These are phyloP conservation scores for Drosophila nannoptera DNA, from an alignment of 1,140 invertebrate genomes.

Conservation along the genomic window DNA sequence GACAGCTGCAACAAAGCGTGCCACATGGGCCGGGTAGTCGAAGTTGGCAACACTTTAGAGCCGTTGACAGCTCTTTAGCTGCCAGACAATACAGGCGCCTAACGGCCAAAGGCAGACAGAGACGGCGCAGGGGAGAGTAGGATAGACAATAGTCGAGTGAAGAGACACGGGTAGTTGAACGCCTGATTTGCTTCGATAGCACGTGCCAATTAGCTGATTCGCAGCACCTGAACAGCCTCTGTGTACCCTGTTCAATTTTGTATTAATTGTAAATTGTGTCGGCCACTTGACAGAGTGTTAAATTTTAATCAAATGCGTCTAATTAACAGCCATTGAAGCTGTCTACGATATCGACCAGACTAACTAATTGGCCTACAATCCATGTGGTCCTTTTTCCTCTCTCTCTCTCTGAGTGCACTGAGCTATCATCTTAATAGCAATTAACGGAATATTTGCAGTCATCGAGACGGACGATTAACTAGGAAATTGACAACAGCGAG, in stretches of 20 bases:
- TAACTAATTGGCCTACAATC: constrained; percentile 42
- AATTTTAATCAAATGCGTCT: constrained; percentile 57
- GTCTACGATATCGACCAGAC: constrained; percentile 31
- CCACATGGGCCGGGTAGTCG: background rate
- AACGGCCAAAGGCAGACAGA: too few species aligned
- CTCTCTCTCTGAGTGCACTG: background rate
- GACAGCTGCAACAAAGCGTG: constrained; percentile 28
- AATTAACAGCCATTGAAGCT: constrained; percentile 53
- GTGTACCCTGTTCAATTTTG: constrained; percentile 26
- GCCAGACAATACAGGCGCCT: constrained; percentile 15
- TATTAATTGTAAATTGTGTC: constrained; percentile 35
- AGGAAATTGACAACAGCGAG: background rate
- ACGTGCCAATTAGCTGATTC: constrained; percentile 57
- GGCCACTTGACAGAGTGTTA: constrained; percentile 22
- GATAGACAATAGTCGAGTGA: too few species aligned
- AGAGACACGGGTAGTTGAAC: constrained; percentile 3
- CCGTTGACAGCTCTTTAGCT: constrained; percentile 21
- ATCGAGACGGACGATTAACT: background rate
- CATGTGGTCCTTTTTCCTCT: constrained; percentile 14
- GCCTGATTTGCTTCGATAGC: constrained; percentile 43
- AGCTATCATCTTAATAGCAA: constrained; percentile 3
- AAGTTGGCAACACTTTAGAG: constrained; percentile 21
- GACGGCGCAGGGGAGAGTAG: too few species aligned
- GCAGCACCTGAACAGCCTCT: constrained; percentile 39
- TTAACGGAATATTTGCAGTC: background rate